Evolutionary conservation across 1,140 invertebrate species (phyloP).

Genomic region (Diorhabda carinulata): DNA sequence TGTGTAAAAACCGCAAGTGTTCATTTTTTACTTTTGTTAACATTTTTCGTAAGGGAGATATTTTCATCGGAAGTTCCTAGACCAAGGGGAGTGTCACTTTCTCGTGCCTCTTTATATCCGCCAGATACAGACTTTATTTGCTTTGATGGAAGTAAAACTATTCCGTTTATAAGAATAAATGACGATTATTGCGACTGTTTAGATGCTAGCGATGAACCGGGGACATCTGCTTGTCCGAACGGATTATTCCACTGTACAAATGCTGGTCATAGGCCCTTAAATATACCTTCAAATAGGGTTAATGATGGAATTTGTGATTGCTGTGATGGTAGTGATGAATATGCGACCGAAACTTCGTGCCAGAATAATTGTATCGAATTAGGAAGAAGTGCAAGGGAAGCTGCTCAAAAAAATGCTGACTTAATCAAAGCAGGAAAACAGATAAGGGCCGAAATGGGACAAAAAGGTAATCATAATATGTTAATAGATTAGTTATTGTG

Average conservation of each 20-base stretch:
- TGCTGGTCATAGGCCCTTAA: conserved; percentile 70
- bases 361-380: conserved; percentile 77
- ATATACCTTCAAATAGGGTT: conserved; percentile 81
- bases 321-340: conserved; percentile 94
- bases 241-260: conserved; percentile 87
- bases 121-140: conserved; percentile 79
- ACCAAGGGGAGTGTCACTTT: conserved; percentile 60
- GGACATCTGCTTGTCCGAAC: conserved; percentile 60
- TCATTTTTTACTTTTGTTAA: too few species aligned
- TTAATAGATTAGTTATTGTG: too few species aligned
- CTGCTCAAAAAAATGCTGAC: conserved; percentile 68
- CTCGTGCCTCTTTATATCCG: conserved; percentile 61
- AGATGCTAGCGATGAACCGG: conserved; percentile 95
- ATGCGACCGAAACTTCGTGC: conserved; percentile 56
- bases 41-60: conserved; percentile 22
- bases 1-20: too few species aligned
- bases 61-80: conserved; percentile 52
- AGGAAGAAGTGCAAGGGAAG: conserved; percentile 71
- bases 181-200: conserved; percentile 98
- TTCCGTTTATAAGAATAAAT: conserved; percentile 86
- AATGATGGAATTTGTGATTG: conserved; percentile 99
- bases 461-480: conserved; percentile 51
- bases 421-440: conserved; percentile 74
- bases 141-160: conserved; percentile 77
- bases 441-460: conserved; percentile 70